Evolutionary conservation across 2,797 vertebrate species (phyloP).

Genomic region (Lacerta bilineata): DNA sequence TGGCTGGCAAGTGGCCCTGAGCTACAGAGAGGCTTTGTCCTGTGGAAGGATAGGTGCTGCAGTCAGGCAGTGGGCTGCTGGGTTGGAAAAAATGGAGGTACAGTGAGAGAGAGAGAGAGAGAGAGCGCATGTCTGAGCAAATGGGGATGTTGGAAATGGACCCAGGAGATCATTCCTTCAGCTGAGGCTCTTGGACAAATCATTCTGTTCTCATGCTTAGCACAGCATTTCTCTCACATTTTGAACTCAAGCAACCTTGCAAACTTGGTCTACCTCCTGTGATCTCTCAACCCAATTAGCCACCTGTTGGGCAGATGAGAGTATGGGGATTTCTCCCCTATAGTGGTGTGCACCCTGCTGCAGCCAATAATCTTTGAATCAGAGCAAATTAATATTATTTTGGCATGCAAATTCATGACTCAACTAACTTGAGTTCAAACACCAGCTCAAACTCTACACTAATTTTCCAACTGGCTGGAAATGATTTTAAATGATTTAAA

Average conservation of each 20-base stretch:
- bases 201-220: neutral
- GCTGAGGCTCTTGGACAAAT: neutral
- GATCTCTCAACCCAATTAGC: neutral
- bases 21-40: constrained; percentile 8
- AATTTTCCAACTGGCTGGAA: neutral
- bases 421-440: neutral
- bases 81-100: neutral
- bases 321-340: neutral
- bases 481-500: neutral
- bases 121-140: neutral
- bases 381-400: neutral
- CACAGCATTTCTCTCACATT: neutral
- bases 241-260: neutral
- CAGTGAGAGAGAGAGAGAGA: neutral
- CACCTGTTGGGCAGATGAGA: neutral
- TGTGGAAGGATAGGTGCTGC: neutral
- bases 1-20: fast-evolving
- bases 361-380: neutral
- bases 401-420: neutral
- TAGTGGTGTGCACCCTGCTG: neutral
- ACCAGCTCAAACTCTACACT: neutral
- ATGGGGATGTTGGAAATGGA: neutral
- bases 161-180: neutral
- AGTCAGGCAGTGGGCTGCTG: constrained; percentile 46
- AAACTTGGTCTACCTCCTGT: neutral